Base-by-base conservation (phyloP, 2,113 vertebrate genomes). In the Stomatorhinus ivindoensis region DNA sequence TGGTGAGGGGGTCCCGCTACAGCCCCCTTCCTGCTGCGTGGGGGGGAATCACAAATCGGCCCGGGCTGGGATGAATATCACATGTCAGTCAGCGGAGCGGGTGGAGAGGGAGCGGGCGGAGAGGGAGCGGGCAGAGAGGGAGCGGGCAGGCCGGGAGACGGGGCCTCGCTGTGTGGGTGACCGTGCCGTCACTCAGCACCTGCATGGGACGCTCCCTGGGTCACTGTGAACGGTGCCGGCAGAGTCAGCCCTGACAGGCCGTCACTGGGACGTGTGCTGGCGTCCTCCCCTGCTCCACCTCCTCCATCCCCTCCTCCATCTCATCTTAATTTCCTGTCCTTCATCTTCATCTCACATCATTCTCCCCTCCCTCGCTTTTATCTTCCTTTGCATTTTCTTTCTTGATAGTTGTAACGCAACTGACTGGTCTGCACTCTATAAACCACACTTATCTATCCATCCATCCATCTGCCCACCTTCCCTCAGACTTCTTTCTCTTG, bases 1-100 rank as follows among this genome's bases (percentile, higher is more conserved):
- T 90, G 87, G 89, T 89, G 46, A 91, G 47, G 69, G 27, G 4
- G 50, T 89, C 88, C 76, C 4, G 3, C 51, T 53, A 48, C 69
- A 35, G 50, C 92, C 89, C 89, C 73, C 88, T 86, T 51, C 90
- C 90, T 90, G 89, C 89, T 35, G 35, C 50, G 31, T 46, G 21
- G 51, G 80, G 88, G 35, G 80, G 15, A 55, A 50, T 80, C 88
- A 4, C 50, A 58, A 47, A 84, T 21, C 39, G n/a, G 15, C 3
- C 3, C 5, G n/a, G 88, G 3, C 19, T 48, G 46, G 44, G 48
- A 42, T 39, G 27, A 86, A 53, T 87, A 73, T 90, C 44, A 50
- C 61, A 83, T n/a, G 47, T 89, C 76, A 84, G 88, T 89, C 46
- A 47, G 21, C 6, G 80, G 42, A 80, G 39, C 21, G 1, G 50